phyloP scores from a whole-genome alignment of 2,113 vertebrate genomes.

The Erythrocebus patas region DNA sequence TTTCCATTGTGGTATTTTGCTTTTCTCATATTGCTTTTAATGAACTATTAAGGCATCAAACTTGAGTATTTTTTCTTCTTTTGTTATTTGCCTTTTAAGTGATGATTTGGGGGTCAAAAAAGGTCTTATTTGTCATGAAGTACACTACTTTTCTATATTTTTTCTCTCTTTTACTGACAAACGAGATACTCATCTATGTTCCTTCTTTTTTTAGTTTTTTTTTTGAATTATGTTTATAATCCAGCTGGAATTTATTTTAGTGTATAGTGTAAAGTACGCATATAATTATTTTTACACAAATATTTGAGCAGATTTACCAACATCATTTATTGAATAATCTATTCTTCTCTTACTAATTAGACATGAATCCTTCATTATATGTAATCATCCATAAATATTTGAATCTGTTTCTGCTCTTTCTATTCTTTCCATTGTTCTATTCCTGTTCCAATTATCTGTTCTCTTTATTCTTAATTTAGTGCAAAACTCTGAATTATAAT shows the following conservation, averaged over 20 bases:
- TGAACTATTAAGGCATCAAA: neutral
- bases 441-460: neutral
- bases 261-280: neutral
- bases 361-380: neutral
- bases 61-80: neutral
- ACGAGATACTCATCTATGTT: neutral
- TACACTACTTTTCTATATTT: neutral
- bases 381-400: neutral
- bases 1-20: neutral
- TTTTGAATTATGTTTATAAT: neutral
- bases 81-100: neutral
- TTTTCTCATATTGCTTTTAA: neutral
- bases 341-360: neutral
- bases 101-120: neutral
- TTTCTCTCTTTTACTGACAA: neutral
- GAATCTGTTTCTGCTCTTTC: neutral
- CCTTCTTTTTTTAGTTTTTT: neutral
- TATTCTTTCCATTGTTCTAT: neutral
- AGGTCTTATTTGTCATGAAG: neutral
- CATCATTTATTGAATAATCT: neutral
- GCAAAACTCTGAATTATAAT: neutral
- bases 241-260: neutral
- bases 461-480: neutral
- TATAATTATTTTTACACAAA: neutral
- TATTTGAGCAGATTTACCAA: neutral